phyloP scores from a whole-genome alignment of 2,797 vertebrate species.

The Lutjanus argentimaculatus region DNA sequence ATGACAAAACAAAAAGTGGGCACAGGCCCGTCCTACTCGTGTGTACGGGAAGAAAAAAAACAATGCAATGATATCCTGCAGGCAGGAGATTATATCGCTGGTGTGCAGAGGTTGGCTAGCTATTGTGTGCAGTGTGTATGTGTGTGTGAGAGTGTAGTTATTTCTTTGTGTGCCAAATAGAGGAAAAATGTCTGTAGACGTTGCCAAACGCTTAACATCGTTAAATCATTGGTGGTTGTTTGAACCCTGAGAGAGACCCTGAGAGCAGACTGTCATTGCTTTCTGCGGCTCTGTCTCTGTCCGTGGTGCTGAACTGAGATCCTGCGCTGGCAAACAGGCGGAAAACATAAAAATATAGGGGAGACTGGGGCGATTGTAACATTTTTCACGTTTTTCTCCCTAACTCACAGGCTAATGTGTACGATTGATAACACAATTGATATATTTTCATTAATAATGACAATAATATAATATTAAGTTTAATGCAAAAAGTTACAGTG shows the following conservation, averaged over 20 bases:
- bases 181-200: conserved; percentile 12
- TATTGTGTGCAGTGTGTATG: conserved; percentile 8
- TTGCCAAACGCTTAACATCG: background rate
- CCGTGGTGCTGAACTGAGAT: conserved; percentile 65
- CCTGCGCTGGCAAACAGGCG: background rate
- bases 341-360: too few species aligned
- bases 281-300: conserved; percentile 57
- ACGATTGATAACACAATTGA: too few species aligned
- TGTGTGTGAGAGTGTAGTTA: background rate
- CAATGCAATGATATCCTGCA: conserved; percentile 34
- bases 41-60: background rate
- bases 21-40: background rate
- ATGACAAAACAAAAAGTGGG: conserved; percentile 26
- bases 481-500: too few species aligned
- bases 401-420: too few species aligned
- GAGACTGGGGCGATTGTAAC: too few species aligned
- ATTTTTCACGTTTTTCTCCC: too few species aligned
- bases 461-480: too few species aligned
- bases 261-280: background rate
- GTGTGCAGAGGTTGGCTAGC: conserved; percentile 25
- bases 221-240: background rate
- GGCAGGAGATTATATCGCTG: conserved; percentile 34
- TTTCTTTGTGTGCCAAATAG: conserved; percentile 15
- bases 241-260: background rate
- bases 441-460: too few species aligned